Conservation (phyloP, 2,888 invertebrate genomes). For the Podabrus alpinus region DNA sequence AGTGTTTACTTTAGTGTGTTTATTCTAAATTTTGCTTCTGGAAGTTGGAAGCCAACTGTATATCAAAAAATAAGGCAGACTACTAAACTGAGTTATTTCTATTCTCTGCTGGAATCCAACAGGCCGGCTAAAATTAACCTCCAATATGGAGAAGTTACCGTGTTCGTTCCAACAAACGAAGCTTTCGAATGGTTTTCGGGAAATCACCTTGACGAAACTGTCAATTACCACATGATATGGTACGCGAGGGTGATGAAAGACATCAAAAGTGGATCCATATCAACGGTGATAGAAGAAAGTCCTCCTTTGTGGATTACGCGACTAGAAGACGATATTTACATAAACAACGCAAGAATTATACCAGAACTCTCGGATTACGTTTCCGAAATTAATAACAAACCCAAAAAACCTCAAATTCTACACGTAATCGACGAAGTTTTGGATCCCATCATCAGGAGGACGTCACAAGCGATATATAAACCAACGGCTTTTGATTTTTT, state of each 20-base stretch:
- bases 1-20: neutral
- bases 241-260: constrained; percentile 67
- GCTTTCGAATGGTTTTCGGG: constrained; percentile 64
- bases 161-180: constrained; percentile 84
- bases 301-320: constrained; percentile 83
- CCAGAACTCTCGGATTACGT: constrained; percentile 56
- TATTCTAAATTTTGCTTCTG: neutral
- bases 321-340: constrained; percentile 68
- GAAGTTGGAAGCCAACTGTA: constrained; percentile 35
- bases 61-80: constrained; percentile 46
- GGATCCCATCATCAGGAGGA: constrained; percentile 69
- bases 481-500: constrained; percentile 80
- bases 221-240: constrained; percentile 48
- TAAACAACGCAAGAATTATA: constrained; percentile 83
- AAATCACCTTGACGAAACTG: constrained; percentile 63
- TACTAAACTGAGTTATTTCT: constrained; percentile 66
- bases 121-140: constrained; percentile 71
- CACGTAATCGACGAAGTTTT: constrained; percentile 86
- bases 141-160: constrained; percentile 73
- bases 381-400: constrained; percentile 36
- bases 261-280: constrained; percentile 50
- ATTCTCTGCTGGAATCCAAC: constrained; percentile 71
- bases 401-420: constrained; percentile 59
- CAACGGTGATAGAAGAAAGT: constrained; percentile 77
- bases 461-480: constrained; percentile 50